phyloP scores from a whole-genome alignment of 2,113 vertebrate genomes.

The Centrocercus urophasianus region DNA sequence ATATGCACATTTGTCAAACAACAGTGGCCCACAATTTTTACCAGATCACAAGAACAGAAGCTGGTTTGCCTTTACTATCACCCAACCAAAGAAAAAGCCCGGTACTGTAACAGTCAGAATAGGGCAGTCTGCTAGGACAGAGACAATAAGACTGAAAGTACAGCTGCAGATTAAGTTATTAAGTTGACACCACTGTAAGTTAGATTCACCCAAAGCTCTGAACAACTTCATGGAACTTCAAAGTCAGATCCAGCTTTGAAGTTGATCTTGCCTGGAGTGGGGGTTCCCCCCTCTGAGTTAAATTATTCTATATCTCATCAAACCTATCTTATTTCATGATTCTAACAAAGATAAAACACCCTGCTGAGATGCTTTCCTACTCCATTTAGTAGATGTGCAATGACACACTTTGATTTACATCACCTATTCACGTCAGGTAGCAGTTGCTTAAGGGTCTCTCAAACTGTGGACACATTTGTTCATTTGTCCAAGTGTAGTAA shows the following conservation, averaged over 20 bases:
- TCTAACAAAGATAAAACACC: not conserved
- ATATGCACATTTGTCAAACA: not conserved
- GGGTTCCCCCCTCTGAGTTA: not conserved
- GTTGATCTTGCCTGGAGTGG: not conserved
- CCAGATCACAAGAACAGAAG: not conserved
- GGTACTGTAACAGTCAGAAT: not conserved
- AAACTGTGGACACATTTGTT: not conserved
- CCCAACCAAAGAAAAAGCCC: not conserved
- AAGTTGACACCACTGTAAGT: not conserved
- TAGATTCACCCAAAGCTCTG: not conserved
- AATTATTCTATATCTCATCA: not conserved
- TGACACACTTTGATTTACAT: constrained; percentile 30
- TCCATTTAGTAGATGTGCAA: not conserved
- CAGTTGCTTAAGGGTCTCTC: not conserved
- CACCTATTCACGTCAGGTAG: not conserved
- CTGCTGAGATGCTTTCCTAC: not conserved
- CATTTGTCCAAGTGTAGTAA: not conserved
- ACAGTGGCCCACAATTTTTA: not conserved
- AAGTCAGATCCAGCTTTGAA: constrained; percentile 34
- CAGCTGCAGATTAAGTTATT: not conserved
- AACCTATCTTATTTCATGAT: constrained; percentile 11
- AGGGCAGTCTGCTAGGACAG: not conserved
- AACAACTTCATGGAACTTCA: constrained; percentile 7
- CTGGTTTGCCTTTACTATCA: not conserved
- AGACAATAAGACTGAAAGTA: not conserved